Evolutionary conservation across 2,797 vertebrate species (phyloP), one percentile per base, ranked within the genome.

Genomic region (Galago senegalensis): DNA sequence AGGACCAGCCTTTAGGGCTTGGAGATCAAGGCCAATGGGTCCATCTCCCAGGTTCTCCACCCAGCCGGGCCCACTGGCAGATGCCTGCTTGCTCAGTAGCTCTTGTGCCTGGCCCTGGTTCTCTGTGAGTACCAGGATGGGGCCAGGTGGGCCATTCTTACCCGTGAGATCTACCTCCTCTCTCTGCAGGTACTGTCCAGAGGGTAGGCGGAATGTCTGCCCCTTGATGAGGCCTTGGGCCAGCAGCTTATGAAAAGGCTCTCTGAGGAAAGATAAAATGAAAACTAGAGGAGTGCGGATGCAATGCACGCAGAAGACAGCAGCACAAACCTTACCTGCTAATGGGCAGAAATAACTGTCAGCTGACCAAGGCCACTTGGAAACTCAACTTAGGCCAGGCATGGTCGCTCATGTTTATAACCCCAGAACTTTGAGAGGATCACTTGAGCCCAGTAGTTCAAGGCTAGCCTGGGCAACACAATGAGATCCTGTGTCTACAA

Each of bases 221-320:
- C 99, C 99, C 98, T 99, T 99, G 98, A 99, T 99, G 87, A 99
- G 99, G 91, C 99, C 99, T 98, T 99, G 99, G n/a, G 99, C 99
- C 97, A 99, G 98, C 94, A 99, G 99, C 97, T 99, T 99, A 91
- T 96, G 95, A 97, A 99, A 99, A 87, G 99, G 99, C 96, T 99
- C 99, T 98, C 99, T 99, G 97, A 72, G 87, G 75, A 94, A 61
- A 90, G 65, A 80, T 8, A 27, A 97, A 73, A 97, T 97, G 93
- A 53, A 95, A 88, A 87, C 3, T 9, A 60, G 16, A 73, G 37
- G 34, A 58, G 43, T 29, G 14, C 95, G 93, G 89, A 89, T 87
- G 94, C 43, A 9, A 93, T 31, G 49, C 69, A 12, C 63, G 21
- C 86, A 94, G 96, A 94, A 58, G 60, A 81, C 31, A 87, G 43